These are phyloP conservation scores for Pandion haliaetus DNA, from an alignment of 2,113 vertebrate genomes.

Conservation along the genomic window DNA sequence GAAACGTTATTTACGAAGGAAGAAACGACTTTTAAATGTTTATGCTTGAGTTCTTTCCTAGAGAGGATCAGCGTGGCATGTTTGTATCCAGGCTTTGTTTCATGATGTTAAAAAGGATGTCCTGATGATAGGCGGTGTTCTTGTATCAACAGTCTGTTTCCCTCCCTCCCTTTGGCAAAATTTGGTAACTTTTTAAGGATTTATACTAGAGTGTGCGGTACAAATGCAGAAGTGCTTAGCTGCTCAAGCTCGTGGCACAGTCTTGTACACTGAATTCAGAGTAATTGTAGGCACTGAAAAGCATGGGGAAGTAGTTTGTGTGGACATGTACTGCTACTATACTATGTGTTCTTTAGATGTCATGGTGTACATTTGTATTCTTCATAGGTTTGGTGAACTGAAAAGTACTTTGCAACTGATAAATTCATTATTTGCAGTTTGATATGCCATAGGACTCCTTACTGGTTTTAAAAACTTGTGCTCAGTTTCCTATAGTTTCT, in stretches of 20 bases:
- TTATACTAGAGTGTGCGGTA: neutral
- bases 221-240: neutral
- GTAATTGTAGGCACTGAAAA: neutral
- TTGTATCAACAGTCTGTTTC: neutral
- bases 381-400: neutral
- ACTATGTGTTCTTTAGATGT: neutral
- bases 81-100: neutral
- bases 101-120: neutral
- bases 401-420: neutral
- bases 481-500: neutral
- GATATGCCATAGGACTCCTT: neutral
- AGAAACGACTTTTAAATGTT: neutral
- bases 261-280: neutral
- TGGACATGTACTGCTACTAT: neutral
- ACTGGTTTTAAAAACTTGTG: neutral
- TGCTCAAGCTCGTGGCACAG: neutral
- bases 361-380: accelerated
- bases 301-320: neutral
- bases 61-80: neutral
- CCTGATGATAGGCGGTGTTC: neutral
- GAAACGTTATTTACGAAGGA: neutral
- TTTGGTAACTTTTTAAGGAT: neutral
- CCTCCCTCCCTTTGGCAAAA: neutral
- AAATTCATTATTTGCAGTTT: neutral
- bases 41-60: neutral